phyloP scores from a whole-genome alignment of 2,113 vertebrate species.

The Festucalex cinctus region DNA sequence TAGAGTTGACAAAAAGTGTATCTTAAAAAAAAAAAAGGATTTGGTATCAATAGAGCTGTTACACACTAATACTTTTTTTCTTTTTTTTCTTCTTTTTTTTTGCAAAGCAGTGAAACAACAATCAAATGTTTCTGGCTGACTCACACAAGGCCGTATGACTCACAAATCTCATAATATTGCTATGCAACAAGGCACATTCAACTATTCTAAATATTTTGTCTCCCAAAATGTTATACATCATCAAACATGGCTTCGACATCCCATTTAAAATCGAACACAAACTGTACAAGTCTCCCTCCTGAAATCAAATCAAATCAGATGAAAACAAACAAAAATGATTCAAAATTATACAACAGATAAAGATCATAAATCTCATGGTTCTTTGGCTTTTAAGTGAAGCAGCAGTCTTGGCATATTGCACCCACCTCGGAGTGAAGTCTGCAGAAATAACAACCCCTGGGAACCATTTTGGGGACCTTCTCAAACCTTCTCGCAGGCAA shows the following conservation, averaged over 20 bases:
- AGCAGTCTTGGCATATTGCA: constrained; percentile 28
- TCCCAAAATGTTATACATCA: constrained; percentile 27
- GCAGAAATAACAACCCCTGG: neutral
- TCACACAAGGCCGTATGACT: constrained; percentile 22
- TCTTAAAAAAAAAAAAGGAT: constrained; percentile 38
- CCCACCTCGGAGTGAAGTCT: constrained; percentile 8
- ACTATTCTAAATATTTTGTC: constrained; percentile 28
- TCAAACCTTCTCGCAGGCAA: constrained; percentile 8
- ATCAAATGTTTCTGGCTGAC: neutral
- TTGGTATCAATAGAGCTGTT: constrained; percentile 45
- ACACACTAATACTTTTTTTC: constrained; percentile 10
- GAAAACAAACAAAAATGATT: constrained; percentile 27
- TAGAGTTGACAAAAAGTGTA: constrained; percentile 48
- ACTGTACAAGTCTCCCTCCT: constrained; percentile 48
- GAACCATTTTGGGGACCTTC: constrained; percentile 26
- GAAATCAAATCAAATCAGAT: constrained; percentile 18
- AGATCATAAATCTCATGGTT: constrained; percentile 45
- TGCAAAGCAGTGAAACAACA: constrained; percentile 1
- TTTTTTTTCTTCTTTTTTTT: constrained; percentile 1
- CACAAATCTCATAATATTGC: constrained; percentile 29
- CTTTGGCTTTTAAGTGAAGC: constrained; percentile 50
- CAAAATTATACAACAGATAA: constrained; percentile 52
- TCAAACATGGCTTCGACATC: constrained; percentile 31
- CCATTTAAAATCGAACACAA: constrained; percentile 41
- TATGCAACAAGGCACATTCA: constrained; percentile 56